Conservation (phyloP, 64 coral and sea anemone species). For the Porites lutea region DNA sequence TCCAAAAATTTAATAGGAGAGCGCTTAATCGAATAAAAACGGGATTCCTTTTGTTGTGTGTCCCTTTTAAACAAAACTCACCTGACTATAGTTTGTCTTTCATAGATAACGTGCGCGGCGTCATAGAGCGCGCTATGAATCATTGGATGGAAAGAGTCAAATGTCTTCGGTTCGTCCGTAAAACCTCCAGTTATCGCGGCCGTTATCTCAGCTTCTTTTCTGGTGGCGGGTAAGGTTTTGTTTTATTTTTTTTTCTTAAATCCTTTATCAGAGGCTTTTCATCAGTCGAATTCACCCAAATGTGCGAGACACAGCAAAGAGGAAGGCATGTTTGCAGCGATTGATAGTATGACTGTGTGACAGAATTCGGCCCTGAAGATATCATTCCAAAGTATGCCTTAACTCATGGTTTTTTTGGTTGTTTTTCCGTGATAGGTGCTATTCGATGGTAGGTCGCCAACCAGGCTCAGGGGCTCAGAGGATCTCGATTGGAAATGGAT, state of each 20-base stretch:
- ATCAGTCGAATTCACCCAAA: no score
- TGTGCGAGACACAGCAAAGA: no score
- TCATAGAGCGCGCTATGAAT: conserved; percentile 76
- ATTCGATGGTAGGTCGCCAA: conserved; percentile 86
- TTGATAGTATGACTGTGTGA: no score
- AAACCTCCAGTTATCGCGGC: no score
- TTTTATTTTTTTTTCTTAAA: background rate
- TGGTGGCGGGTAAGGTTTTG: conserved; percentile 72
- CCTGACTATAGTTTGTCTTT: background rate
- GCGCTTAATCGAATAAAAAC: no score
- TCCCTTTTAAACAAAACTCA: no score
- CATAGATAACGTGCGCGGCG: conserved; percentile 41
- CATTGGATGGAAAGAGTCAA: conserved; percentile 82
- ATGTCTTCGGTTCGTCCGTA: conserved; percentile 67
- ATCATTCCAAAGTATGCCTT: no score
- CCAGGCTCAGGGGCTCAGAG: conserved; percentile 36
- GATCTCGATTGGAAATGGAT: conserved; percentile 87
- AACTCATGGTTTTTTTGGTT: no score
- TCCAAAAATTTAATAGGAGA: no score
- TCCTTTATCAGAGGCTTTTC: background rate
- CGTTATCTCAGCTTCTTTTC: conserved; percentile 80
- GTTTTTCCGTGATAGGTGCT: conserved; percentile 54
- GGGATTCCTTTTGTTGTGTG: no score
- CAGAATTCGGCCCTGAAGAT: no score
- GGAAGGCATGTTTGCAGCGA: no score